Evolutionary conservation across 2,797 vertebrate species (phyloP), one percentile per base, ranked within the genome.

Genomic region (Aldrovandia affinis): DNA sequence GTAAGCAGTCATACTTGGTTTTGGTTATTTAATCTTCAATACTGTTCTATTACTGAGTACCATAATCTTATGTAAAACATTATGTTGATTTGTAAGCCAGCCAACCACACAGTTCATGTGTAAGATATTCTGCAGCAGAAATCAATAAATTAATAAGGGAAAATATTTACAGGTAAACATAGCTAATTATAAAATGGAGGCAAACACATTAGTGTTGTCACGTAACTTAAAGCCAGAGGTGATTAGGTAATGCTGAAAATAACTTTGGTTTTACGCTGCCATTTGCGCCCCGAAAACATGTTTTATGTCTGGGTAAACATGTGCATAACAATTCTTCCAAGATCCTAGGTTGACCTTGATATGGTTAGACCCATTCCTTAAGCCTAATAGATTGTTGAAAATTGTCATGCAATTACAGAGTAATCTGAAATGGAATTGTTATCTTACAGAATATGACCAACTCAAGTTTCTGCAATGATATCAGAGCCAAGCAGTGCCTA

Each of bases 171-270:
- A 47, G 44, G 44, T 25, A 52, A 47, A 78, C 42, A 50, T 15
- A 77, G 28, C 36, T 77, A 78, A 78, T 78, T 78, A 50, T 52
- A 50, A 39, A 78, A 78, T 28, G 22, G 75, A 78, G 42, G 25
- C 44, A 78, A 50, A 78, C 44, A 50, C 47, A n/a, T 22, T 20
- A 47, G 75, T 78, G 15, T 70, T 20, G 18, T 57, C 15, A 57
- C 9, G 65, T 36, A 70, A 33, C 39, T 39, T 5, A 70, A 39
- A 18, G 33, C 30, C 18, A 70, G 65, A 70, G 33, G 65, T 70
- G 65, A 70, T 36, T 3, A 6, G 33, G 15, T 4, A 14, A 70
- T 39, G 57, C 57, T 61, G 20, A 28, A 65, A 30, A 36, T 63
- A 28, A n/a, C 25, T 28, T 70, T 30, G 9, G 9, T 65, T 65